Evolutionary conservation across 30 jellyfish, hydroid and myxozoan genomes (phyloP).

Genomic region (Rhopilema esculentum): DNA sequence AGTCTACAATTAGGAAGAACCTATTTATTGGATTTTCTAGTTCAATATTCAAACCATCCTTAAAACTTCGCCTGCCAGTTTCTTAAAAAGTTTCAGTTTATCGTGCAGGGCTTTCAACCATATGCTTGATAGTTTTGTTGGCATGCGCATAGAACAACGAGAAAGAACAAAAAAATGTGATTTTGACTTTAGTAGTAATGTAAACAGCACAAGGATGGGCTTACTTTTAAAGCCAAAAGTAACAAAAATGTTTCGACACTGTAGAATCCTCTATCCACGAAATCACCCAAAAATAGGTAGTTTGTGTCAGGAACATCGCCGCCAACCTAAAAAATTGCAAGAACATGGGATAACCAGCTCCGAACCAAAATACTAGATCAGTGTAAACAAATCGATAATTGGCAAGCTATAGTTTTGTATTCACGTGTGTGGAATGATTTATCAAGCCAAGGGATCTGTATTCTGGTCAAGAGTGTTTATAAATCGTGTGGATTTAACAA

Average conservation of each 20-base stretch:
- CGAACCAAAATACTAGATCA: no score
- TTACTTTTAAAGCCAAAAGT: slow-evolving; percentile 92
- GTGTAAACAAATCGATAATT: no score
- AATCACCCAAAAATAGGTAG: slow-evolving; percentile 97
- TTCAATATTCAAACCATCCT: no score
- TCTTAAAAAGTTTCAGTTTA: no score
- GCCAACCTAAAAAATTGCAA: slow-evolving; percentile 83
- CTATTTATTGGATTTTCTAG: no score
- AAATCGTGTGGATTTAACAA: no score
- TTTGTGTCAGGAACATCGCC: slow-evolving; percentile 99
- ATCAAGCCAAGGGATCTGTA: no score
- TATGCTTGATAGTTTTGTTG: neutral
- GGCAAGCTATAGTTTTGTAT: no score
- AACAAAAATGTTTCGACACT: slow-evolving; percentile 98
- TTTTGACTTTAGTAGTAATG: no score
- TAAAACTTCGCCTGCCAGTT: neutral
- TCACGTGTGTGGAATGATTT: no score
- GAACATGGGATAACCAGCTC: neutral
- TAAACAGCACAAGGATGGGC: neutral
- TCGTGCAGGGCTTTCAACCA: neutral
- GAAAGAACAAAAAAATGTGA: neutral
- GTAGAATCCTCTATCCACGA: slow-evolving; percentile 99
- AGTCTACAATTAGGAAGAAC: no score
- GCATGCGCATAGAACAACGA: neutral
- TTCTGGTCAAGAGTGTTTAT: no score